These are phyloP conservation scores for Zaprionus gabonicus DNA, from an alignment of 1,140 invertebrate genomes.

Conservation along the genomic window DNA sequence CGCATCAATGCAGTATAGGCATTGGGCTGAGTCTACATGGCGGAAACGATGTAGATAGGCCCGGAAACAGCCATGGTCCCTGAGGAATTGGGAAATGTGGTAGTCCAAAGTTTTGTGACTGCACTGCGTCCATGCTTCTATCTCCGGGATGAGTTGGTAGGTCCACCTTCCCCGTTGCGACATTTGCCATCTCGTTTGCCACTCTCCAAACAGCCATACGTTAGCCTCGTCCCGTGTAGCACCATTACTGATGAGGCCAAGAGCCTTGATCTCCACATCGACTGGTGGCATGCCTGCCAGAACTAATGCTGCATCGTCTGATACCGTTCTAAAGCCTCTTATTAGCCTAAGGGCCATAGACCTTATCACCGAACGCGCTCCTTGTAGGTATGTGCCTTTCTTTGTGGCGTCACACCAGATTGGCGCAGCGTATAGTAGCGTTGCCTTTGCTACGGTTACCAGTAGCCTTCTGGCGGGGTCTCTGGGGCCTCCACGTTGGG, in stretches of 20 bases:
- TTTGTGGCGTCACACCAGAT: not conserved
- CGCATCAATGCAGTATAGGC: too few relatives aligned
- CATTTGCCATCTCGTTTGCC: not conserved
- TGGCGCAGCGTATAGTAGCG: conserved; percentile 7
- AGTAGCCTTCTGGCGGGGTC: not conserved
- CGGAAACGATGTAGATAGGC: too few relatives aligned
- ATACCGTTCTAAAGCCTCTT: too few relatives aligned
- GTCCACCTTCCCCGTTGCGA: not conserved
- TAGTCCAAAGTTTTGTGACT: not conserved
- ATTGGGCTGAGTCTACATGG: too few relatives aligned
- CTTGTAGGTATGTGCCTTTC: too few relatives aligned
- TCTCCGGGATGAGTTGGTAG: not conserved
- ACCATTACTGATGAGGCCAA: not conserved
- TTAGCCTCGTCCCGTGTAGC: not conserved
- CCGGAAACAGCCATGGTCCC: too few relatives aligned
- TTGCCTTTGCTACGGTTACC: not conserved
- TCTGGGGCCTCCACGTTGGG: not conserved
- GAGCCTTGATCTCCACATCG: too few relatives aligned
- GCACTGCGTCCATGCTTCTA: not conserved
- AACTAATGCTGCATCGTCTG: too few relatives aligned
- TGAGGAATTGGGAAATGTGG: not conserved
- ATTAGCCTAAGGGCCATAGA: too few relatives aligned
- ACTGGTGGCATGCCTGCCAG: too few relatives aligned
- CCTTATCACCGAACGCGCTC: too few relatives aligned
- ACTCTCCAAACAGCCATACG: too few relatives aligned